Percentiles rank a stretch among this genome's conserved stretches.
Conservation (phyloP, 1,140 invertebrate species). For the Saccostrea echinata region DNA sequence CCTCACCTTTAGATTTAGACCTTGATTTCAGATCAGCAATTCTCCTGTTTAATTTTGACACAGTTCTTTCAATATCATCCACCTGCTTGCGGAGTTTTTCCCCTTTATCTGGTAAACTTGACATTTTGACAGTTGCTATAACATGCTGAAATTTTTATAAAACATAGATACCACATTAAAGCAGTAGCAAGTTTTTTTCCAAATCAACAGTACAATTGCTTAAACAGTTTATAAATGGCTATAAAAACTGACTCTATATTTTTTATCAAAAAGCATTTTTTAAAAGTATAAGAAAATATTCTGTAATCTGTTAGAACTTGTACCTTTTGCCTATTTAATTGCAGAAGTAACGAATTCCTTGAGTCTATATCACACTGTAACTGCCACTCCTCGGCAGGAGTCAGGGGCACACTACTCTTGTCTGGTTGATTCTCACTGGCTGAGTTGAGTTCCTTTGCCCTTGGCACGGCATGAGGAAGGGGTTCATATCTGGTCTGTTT, state of each 20-base stretch:
- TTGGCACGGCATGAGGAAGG: conserved; percentile 20
- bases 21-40: conserved; percentile 32
- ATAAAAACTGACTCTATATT: not conserved
- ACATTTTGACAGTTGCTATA: conserved; percentile 65
- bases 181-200: too few species aligned
- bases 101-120: conserved; percentile 71
- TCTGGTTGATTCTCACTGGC: conserved; percentile 24
- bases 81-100: conserved; percentile 69
- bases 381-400: conserved; percentile 46
- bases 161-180: not conserved
- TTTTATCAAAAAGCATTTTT: not conserved
- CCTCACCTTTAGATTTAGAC: conserved; percentile 3
- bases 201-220: too few species aligned
- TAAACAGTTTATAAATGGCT: too few species aligned
- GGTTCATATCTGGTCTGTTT: conserved; percentile 40
- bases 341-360: conserved; percentile 55
- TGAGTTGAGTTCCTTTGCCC: not conserved
- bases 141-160: conserved; percentile 59
- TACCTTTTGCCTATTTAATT: conserved; percentile 64
- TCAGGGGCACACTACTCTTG: conserved; percentile 34
- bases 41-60: conserved; percentile 40
- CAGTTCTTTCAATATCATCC: conserved; percentile 63
- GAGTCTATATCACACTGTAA: conserved; percentile 55
- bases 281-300: not conserved
- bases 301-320: not conserved